phyloP scores from a whole-genome alignment of 2,113 vertebrate species.

The Perognathus longimembris region DNA sequence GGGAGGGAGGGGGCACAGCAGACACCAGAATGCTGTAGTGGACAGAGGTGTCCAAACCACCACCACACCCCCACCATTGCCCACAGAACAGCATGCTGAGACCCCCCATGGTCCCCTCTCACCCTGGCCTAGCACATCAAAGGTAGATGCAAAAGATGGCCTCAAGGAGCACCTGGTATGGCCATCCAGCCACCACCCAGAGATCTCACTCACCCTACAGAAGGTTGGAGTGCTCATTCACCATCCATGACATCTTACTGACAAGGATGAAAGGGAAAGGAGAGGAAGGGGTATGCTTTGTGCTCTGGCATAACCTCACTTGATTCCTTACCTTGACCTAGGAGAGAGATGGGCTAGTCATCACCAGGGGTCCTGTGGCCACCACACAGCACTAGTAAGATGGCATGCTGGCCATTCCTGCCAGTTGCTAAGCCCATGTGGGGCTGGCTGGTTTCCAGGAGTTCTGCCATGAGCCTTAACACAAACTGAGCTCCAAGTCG shows the following conservation, averaged over 20 bases:
- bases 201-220: not conserved
- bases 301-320: not conserved
- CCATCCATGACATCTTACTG: too few species aligned
- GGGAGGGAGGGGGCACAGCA: not conserved
- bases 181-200: not conserved
- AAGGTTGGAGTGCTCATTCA: not conserved
- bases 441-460: not conserved
- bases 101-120: too few species aligned
- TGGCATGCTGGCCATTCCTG: rapidly evolving
- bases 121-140: not conserved
- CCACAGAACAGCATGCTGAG: not conserved
- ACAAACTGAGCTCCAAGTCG: not conserved
- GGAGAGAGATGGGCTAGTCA: not conserved
- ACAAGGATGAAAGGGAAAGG: too few species aligned
- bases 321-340: not conserved
- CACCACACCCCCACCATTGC: not conserved
- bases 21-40: not conserved
- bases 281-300: rapidly evolving
- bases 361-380: not conserved
- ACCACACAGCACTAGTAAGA: rapidly evolving
- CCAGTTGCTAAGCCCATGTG: not conserved
- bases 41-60: too few species aligned
- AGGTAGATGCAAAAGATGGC: rapidly evolving
- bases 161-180: not conserved
- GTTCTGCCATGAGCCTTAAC: not conserved